Conservation (phyloP, 1,140 invertebrate genomes). For the Aethina tumida region DNA sequence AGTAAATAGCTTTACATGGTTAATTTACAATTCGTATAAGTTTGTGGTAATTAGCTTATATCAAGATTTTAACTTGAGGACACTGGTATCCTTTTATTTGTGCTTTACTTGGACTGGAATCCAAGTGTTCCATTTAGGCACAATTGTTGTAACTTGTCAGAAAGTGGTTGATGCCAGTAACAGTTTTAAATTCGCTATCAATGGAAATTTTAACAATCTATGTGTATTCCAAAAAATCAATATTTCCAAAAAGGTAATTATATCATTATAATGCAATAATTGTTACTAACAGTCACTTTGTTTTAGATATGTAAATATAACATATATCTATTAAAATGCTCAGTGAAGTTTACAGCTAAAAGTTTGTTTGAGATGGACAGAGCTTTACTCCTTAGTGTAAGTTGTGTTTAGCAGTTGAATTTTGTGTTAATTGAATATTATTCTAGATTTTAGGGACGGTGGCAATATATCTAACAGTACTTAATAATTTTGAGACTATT, state of each 20-base stretch:
- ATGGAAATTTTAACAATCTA: too few species aligned
- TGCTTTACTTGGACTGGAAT: slow-evolving; percentile 1
- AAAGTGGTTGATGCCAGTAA: too few species aligned
- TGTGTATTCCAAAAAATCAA: too few species aligned
- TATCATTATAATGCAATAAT: too few species aligned
- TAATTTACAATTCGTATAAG: slow-evolving; percentile 5
- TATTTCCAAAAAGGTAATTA: too few species aligned
- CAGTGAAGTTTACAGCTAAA: too few species aligned
- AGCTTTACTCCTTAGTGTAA: neutral
- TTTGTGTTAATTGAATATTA: neutral
- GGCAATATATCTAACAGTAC: slow-evolving; percentile 1
- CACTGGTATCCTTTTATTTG: slow-evolving; percentile 1
- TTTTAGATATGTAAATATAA: too few species aligned
- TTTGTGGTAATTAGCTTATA: slow-evolving; percentile 2
- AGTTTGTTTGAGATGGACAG: neutral
- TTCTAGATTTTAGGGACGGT: slow-evolving; percentile 5
- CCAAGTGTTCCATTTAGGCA: slow-evolving; percentile 5
- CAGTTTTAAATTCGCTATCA: too few species aligned
- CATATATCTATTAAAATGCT: too few species aligned
- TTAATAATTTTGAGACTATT: neutral
- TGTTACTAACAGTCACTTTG: too few species aligned
- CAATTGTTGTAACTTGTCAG: neutral
- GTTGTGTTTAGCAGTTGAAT: neutral
- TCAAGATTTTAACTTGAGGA: slow-evolving; percentile 3
- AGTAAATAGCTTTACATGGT: slow-evolving; percentile 2